Base-by-base conservation (phyloP, 2,888 invertebrate genomes). In the Agrilus cyanescens region DNA sequence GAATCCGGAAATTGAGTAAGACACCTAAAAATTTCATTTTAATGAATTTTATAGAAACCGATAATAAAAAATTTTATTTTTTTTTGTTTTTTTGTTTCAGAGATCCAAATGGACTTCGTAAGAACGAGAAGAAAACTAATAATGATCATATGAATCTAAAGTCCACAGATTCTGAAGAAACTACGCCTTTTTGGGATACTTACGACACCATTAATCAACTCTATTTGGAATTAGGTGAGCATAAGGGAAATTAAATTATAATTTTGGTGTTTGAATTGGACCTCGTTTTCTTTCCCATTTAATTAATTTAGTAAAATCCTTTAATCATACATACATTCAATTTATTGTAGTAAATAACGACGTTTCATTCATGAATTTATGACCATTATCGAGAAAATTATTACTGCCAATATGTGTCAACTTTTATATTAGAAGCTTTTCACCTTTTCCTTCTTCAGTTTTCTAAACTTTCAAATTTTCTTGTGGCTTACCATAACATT, bases 131-230 rank as follows among this genome's bases (percentile, higher is more conserved):
- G 34, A 55, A 60, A 41, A 54, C 55, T 45, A 57, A 60, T 47
- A 54, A 57, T 7, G 43, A 33, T 25, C 43, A 40, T 55, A 57
- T 55, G 52, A 59, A 53, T 53, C 37, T 43, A 32, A 41, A 54
- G 47, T 25, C 25, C 10, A 54, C 59, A 46, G 53, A 52, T 35
- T 50, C 41, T 60, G 70, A 51, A 53, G 66, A 44, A 54, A 69
- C 71, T 25, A 73, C 80, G 38, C 85, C 86, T 32, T 86, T 85
- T 63, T 90, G 89, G 89, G 89, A 89, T 65, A 82, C 86, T 18
- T 90, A 88, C 66, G 89, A 89, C 66, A 82, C 87, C 51, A 86
- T 89, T 65, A 89, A 89, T 70, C 89, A 90, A 64, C 78, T 87
- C 43, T 90, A 89, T 66, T 74, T 90, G 67, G 88, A 82, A 70